Base-by-base conservation (phyloP, 2,797 vertebrate species). In the Manis javanica region DNA sequence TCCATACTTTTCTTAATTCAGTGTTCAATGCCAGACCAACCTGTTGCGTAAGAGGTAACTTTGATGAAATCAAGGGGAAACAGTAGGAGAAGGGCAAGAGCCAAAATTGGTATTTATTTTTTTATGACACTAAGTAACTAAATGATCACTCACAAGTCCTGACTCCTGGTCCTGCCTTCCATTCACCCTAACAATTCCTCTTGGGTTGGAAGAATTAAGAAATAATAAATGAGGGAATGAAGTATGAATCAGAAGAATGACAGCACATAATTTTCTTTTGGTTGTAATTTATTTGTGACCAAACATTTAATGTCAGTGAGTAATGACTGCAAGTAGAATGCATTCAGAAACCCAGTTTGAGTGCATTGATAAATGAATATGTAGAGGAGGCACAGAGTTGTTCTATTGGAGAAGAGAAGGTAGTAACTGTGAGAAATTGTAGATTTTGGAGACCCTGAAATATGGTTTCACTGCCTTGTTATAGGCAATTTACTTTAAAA, bases 401-500 rank as follows among this genome's bases (percentile, higher is more conserved):
- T 55, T 92, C 57, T 90, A 16, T 3, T 79, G n/a, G 4, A 21
- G 1, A 18, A 75, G 34, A 92, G 71, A n/a, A 42, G 16, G 55
- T 23, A 57, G 39, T 90, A 72, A 24, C 0, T n/a, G 23, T 68
- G 53, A 57, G 85, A 29, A n/a, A 77, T 18, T 63, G 11, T 78
- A n/a, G 15, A 68, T 51, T 34, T 49, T 49, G n/a, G 34, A 87
- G 21, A 9, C 46, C 88, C 26, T 77, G 7, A 95, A 94, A 64
- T 88, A 75, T 59, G 31, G 21, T 18, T 69, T 75, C 46, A 49
- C 18, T 87, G 14, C 9, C 4, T 83, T 63, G 34, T 82, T 79
- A 53, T 59, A 61, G 57, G 7, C 8, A 68, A 68, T 78, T 85
- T 78, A 46, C 26, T 90, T 88, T 55, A 95, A 95, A 71, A 84